Evolutionary conservation across 2,113 vertebrate genomes (phyloP).

Genomic region (Chroicocephalus ridibundus): DNA sequence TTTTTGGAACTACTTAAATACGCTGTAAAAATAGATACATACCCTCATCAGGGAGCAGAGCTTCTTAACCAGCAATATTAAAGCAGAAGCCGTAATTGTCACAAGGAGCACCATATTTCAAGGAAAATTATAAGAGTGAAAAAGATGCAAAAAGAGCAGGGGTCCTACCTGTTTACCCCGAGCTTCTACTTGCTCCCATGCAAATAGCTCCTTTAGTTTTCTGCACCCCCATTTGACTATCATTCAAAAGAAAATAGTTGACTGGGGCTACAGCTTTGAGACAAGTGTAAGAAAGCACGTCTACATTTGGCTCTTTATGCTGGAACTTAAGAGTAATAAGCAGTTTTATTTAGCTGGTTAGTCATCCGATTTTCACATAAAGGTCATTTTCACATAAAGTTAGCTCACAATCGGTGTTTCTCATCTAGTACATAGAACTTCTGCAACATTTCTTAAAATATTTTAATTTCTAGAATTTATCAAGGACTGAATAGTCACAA

Average conservation of each 20-base stretch:
- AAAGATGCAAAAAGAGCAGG: neutral
- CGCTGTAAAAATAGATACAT: neutral
- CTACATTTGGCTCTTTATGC: neutral
- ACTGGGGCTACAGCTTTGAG: neutral
- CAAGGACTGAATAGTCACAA: neutral
- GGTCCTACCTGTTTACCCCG: neutral
- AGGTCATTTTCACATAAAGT: neutral
- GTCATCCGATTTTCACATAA: neutral
- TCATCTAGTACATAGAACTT: neutral
- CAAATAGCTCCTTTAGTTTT: neutral
- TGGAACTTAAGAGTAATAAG: neutral
- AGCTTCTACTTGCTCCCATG: neutral
- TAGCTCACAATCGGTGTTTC: neutral
- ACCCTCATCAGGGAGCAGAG: neutral
- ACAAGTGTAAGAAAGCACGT: neutral
- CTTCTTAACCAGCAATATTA: neutral
- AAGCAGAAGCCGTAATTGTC: neutral
- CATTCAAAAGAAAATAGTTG: neutral
- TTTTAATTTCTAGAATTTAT: neutral
- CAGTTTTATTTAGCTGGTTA: slow-evolving; percentile 26
- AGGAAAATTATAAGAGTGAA: neutral
- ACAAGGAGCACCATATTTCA: neutral
- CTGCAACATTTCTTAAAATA: neutral
- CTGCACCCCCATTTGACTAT: neutral
- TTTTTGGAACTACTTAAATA: neutral